Base-by-base conservation (phyloP, 2,113 vertebrate genomes). In the Ascaphus truei region DNA sequence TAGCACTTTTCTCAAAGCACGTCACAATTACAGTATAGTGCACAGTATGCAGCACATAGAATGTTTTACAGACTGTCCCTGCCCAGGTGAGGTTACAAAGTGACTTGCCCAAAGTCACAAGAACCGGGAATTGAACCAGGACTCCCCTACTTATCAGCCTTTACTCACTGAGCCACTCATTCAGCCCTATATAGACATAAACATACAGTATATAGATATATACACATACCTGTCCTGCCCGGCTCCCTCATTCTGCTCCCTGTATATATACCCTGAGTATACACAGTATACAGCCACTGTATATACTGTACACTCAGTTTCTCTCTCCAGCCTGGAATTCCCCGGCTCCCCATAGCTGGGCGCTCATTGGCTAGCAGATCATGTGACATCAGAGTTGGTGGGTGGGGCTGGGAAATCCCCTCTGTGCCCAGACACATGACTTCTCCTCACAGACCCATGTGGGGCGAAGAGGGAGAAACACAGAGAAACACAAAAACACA, bases 141-240 rank as follows among this genome's bases (percentile, higher is more conserved):
- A 2, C 15, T 13, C 4, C 3, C 15, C n/a, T 43, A 1, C 3
- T 43, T 8, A 1, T 6, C 1, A 43, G 15, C n/a, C n/a, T n/a
- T n/a, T n/a, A n/a, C n/a, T n/a, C n/a, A n/a, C n/a, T n/a, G n/a
- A n/a, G n/a, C n/a, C n/a, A n/a, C n/a, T n/a, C n/a, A n/a, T n/a
- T n/a, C n/a, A n/a, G n/a, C n/a, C n/a, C n/a, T n/a, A n/a, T n/a
- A n/a, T n/a, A n/a, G n/a, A n/a, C n/a, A n/a, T n/a, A n/a, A n/a
- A n/a, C n/a, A n/a, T n/a, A n/a, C n/a, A n/a, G n/a, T n/a, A n/a
- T n/a, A n/a, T n/a, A n/a, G n/a, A 11, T 4, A 5, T 18, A 37
- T n/a, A 37, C 48, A 53, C 65, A 41, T 68, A 68, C 65, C 65
- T 59, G 53, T 7, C 41, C 65, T 20, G 41, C 43, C 65, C 30